Evolutionary conservation across 2,888 invertebrate species (phyloP), one percentile per base, ranked within the genome.

Genomic region (Nemotelus pantherinus): DNA sequence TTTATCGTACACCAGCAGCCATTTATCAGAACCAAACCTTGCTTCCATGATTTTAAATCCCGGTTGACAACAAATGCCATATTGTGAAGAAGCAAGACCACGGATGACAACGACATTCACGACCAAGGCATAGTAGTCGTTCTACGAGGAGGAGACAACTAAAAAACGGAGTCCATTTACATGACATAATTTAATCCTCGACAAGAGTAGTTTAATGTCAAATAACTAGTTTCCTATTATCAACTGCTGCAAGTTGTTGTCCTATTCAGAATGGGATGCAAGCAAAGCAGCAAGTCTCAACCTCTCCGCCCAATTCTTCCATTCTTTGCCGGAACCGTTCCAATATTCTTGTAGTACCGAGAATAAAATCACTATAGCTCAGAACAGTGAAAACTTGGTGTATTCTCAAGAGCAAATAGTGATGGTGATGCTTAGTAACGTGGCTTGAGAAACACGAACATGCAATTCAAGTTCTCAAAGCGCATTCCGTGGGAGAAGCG

Each of bases 121-220:
- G 1, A 58, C 7, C 25, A 58, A 9, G 43, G 63, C 3, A 25
- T 63, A 41, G 3, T 2, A 41, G 9, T 5, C 7, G 45, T n/a
- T 7, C 7, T 43, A 2, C 39, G 9, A 25, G 43, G 55, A n/a
- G 10, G 10, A 41, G 41, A 10, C 43, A 43, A 74, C 76, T 44
- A 55, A 76, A 76, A 76, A 76, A 65, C 76, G n/a, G 50, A 79
- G 64, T 75, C 57, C 76, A 79, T 79, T 79, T 78, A 79, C 79
- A 78, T 79, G 79, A 67, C 67, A 79, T 79, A 78, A 79, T 78
- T 78, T 78, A 77, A 79, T 79, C 74, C 79, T 63, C 72, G 76
- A 77, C 78, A 79, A 77, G 77, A 79, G 77, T 67, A 76, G 77
- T 77, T 76, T 77, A 71, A 76, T 79, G 77, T 79, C 78, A 79